Evolutionary conservation across 2,113 vertebrate genomes (phyloP).

Genomic region (Cyanistes caeruleus): DNA sequence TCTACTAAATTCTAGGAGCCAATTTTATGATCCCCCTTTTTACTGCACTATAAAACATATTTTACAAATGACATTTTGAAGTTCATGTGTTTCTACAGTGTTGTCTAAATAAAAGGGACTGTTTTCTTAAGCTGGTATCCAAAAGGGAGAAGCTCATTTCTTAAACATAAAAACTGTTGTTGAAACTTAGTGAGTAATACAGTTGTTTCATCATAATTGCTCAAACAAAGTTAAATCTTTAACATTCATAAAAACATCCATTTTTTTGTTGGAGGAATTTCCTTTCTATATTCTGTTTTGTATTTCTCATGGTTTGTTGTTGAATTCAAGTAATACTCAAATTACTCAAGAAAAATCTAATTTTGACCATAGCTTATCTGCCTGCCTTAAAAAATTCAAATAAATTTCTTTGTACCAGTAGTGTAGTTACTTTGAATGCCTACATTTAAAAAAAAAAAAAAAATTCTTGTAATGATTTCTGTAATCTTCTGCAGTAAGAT

Average conservation of each 20-base stretch:
- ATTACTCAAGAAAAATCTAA: background rate
- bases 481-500: background rate
- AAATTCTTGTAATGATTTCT: background rate
- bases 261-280: background rate
- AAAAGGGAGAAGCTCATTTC: background rate
- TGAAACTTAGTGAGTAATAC: background rate
- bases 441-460: background rate
- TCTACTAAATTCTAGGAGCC: background rate
- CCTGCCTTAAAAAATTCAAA: background rate
- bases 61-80: background rate
- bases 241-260: background rate
- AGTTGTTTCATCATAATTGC: background rate
- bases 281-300: background rate
- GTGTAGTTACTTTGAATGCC: background rate
- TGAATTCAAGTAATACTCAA: constrained; percentile 4
- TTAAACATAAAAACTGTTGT: background rate
- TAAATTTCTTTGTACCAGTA: background rate
- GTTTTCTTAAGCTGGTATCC: background rate
- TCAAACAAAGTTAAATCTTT: background rate
- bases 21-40: background rate
- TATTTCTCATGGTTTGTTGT: background rate
- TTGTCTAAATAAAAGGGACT: background rate
- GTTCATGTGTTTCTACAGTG: background rate
- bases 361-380: background rate
- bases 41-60: background rate